These are phyloP conservation scores for Drepana arcuata DNA, from an alignment of 1,140 invertebrate species.

Conservation along the genomic window DNA sequence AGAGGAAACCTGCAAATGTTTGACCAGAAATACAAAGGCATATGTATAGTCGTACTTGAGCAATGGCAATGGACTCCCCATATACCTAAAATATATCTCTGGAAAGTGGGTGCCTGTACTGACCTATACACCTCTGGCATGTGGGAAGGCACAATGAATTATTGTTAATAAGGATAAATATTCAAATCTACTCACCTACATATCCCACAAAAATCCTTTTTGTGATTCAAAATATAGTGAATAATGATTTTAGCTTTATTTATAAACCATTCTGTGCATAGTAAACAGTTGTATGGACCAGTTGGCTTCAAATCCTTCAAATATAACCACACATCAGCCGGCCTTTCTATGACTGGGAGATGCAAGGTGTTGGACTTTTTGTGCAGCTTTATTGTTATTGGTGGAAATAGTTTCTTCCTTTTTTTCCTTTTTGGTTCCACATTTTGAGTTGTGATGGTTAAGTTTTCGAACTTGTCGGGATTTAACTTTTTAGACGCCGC, in stretches of 20 bases:
- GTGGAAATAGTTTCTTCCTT: constrained; percentile 23
- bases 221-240: constrained; percentile 62
- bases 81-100: too few relatives aligned
- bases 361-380: constrained; percentile 20
- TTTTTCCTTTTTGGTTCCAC: constrained; percentile 20
- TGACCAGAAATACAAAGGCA: too few relatives aligned
- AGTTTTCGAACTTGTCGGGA: constrained; percentile 18
- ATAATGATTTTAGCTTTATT: constrained; percentile 59
- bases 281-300: constrained; percentile 60
- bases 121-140: too few relatives aligned
- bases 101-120: too few relatives aligned
- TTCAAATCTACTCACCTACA: constrained; percentile 42
- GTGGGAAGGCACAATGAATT: too few relatives aligned
- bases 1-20: too few relatives aligned
- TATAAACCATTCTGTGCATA: constrained; percentile 65
- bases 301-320: constrained; percentile 56
- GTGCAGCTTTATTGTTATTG: constrained; percentile 34
- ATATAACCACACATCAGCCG: constrained; percentile 63
- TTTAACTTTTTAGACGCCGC: constrained; percentile 48
- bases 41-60: too few relatives aligned
- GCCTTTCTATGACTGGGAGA: constrained; percentile 37
- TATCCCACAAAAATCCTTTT: constrained; percentile 66
- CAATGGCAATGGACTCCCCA: too few relatives aligned
- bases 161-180: not conserved
- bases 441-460: too few relatives aligned